phyloP scores from a whole-genome alignment of 2,888 invertebrate genomes.

The Eutolmus rufibarbis region DNA sequence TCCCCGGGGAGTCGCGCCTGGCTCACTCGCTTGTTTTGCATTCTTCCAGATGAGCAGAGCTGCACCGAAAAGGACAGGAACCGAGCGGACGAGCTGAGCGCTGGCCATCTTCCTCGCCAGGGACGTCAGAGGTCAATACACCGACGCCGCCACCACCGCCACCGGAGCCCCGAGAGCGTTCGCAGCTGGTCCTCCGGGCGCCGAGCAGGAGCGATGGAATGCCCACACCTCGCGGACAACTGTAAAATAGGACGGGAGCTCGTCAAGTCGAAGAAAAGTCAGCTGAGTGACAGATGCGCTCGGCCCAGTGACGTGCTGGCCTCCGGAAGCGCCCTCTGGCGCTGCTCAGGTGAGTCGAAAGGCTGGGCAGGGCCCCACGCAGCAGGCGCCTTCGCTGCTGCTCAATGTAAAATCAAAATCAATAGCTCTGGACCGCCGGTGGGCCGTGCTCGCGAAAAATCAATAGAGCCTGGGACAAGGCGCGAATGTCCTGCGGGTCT shows the following conservation, averaged over 20 bases:
- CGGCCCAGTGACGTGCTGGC: constrained; percentile 57
- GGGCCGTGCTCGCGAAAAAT: background rate
- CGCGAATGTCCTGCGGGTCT: background rate
- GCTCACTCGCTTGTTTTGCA: background rate
- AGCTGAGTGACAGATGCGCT: constrained; percentile 69
- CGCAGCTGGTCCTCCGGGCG: background rate
- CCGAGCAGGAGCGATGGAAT: constrained; percentile 66
- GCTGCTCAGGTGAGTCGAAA: constrained; percentile 51
- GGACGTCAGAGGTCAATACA: constrained; percentile 4
- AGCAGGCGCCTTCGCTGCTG: background rate
- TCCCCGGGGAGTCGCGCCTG: background rate
- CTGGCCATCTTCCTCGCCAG: background rate
- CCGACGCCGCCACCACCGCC: background rate
- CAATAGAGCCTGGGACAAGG: background rate
- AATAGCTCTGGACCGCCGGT: background rate
- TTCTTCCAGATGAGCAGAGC: background rate
- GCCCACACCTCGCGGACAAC: constrained; percentile 73
- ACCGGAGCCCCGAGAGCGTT: background rate
- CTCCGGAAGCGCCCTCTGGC: constrained; percentile 51
- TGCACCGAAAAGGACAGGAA: background rate
- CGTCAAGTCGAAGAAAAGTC: constrained; percentile 64
- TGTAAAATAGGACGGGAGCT: constrained; percentile 67
- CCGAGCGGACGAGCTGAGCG: background rate
- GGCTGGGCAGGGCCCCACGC: background rate
- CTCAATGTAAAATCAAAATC: background rate